phyloP scores from a whole-genome alignment of 2,113 vertebrate genomes.

The Alethe castanea region DNA sequence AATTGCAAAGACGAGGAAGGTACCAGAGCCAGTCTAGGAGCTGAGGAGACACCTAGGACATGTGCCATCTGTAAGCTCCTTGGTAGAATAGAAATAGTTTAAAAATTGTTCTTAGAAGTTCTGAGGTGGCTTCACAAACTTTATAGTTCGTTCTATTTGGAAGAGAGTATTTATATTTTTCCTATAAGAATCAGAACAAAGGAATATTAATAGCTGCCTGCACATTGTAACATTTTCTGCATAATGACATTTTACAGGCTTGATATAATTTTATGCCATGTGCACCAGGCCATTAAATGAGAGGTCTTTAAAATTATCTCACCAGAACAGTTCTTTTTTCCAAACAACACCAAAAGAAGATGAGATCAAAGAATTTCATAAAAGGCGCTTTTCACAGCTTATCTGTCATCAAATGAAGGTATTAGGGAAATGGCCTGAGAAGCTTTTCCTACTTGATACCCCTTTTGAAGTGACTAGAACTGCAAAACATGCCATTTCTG shows the following conservation, averaged over 20 bases:
- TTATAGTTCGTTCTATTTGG: not conserved
- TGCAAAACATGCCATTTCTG: conserved; percentile 1
- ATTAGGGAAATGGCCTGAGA: conserved; percentile 60
- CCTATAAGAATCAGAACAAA: not conserved
- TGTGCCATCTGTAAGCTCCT: not conserved
- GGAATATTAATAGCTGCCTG: conserved; percentile 30
- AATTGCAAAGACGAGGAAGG: not conserved
- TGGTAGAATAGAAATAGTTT: not conserved
- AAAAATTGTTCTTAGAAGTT: conserved; percentile 5
- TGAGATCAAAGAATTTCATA: conserved; percentile 68
- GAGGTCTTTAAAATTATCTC: conserved; percentile 61
- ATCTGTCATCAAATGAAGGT: conserved; percentile 64
- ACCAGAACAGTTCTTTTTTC: conserved; percentile 30
- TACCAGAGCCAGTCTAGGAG: not conserved
- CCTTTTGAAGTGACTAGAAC: conserved; percentile 53
- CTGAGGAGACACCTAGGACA: not conserved
- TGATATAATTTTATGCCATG: conserved; percentile 35
- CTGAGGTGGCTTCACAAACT: not conserved
- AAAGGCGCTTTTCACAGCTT: conserved; percentile 34
- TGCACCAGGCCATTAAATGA: conserved; percentile 41
- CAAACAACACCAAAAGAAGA: conserved; percentile 45
- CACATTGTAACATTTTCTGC: conserved; percentile 17
- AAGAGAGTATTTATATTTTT: not conserved
- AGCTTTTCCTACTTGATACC: conserved; percentile 53
- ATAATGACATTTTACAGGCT: not conserved